Evolutionary conservation across 2,113 vertebrate species (phyloP).

Genomic region (Rhodinocichla rosea): DNA sequence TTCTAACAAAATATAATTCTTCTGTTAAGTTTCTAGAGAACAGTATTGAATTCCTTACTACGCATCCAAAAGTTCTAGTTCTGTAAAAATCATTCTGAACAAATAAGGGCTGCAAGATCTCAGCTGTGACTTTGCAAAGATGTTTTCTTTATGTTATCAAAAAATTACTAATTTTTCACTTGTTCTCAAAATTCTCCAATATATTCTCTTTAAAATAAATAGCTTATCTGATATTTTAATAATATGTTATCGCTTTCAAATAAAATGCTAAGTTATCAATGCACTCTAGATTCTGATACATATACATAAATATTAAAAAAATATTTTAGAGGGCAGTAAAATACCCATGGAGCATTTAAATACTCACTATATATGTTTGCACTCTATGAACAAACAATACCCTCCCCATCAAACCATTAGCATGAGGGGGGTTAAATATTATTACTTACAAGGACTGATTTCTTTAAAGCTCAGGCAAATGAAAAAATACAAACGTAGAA

Average conservation of each 20-base stretch:
- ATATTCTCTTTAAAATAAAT: not conserved
- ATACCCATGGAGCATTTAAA: not conserved
- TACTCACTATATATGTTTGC: not conserved
- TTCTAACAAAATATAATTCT: not conserved
- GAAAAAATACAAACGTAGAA: not conserved
- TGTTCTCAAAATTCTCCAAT: not conserved
- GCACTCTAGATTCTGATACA: not conserved
- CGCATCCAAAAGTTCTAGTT: not conserved
- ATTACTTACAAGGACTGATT: not conserved
- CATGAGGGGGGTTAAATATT: not conserved
- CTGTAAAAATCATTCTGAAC: not conserved
- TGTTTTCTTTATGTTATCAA: not conserved
- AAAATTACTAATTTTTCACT: not conserved
- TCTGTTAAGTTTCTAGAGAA: not conserved
- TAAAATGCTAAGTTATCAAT: not conserved
- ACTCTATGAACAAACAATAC: not conserved
- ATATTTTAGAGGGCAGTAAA: not conserved
- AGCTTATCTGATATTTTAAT: not conserved
- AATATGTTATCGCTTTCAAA: not conserved
- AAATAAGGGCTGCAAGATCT: not conserved
- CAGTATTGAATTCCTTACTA: not conserved
- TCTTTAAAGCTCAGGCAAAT: not conserved
- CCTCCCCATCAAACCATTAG: not conserved
- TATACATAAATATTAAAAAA: not conserved
- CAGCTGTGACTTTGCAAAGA: not conserved